A percentile compares a stretch with the other conserved stretches of the same genome.
Evolutionary conservation across 2,888 invertebrate genomes (phyloP).

Genomic region (Hedya salicella): DNA sequence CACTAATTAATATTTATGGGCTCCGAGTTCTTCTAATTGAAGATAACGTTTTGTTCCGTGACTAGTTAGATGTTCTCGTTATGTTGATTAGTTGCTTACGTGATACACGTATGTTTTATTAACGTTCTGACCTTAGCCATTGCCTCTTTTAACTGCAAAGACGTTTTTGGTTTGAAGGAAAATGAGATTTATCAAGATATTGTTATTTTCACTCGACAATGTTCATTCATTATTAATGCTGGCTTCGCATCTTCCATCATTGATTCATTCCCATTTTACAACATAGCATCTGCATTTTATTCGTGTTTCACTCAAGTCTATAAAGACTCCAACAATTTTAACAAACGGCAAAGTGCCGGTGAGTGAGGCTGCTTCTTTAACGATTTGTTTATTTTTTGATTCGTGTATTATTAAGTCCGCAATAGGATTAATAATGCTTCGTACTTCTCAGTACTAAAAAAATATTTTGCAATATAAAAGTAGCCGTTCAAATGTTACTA

Average conservation of each 20-base stretch:
- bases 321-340: too few relatives aligned
- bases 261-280: too few relatives aligned
- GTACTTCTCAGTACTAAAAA: constrained; percentile 1
- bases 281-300: too few relatives aligned
- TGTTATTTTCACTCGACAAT: background rate
- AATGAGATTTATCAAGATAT: background rate
- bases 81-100: constrained; percentile 39
- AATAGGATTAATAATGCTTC: background rate
- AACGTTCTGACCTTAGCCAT: background rate
- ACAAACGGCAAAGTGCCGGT: too few relatives aligned
- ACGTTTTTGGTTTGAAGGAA: background rate
- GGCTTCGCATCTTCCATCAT: too few relatives aligned
- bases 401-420: constrained; percentile 4
- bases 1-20: constrained; percentile 44
- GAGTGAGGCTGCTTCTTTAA: background rate
- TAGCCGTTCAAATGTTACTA: constrained; percentile 1
- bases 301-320: too few relatives aligned
- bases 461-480: background rate
- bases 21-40: constrained; percentile 42
- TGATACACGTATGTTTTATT: constrained; percentile 19
- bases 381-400: background rate
- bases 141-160: background rate
- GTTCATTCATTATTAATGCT: too few relatives aligned
- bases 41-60: constrained; percentile 46
- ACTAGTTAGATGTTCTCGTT: constrained; percentile 31